Evolutionary conservation across 2,113 vertebrate genomes (phyloP), one percentile per base, ranked within the genome.

Genomic region (Boulengeromyrus knoepffleri): DNA sequence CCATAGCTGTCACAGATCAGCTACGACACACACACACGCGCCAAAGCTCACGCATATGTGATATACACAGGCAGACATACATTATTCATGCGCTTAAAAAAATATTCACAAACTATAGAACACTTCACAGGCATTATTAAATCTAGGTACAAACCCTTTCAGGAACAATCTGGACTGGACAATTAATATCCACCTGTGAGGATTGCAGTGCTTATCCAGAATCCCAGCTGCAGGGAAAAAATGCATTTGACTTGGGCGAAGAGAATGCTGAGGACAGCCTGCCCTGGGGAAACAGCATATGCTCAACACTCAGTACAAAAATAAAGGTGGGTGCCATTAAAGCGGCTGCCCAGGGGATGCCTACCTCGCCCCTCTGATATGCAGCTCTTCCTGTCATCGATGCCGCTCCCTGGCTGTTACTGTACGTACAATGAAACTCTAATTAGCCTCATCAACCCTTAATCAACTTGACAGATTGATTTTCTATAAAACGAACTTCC

Each of bases 401-500:
- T 90, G 90, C 84, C 42, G 77, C 92, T 92, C 90, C 89, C 89
- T 87, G 9, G 85, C 89, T 92, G 91, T 92, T 93, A 91, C 90
- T 90, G 85, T 90, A 91, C 90, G 90, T 91, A 92, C 91, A 93
- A 92, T 89, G 89, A 89, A 62, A 58, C 88, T 90, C 91, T 92
- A 87, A 53, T 56, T 53, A 87, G 49, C 85, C 12, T 39, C 50
- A 87, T 53, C 49, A 36, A 53, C 85, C 10, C 24, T 47, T 92
- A 89, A 92, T 92, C 90, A 91, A 89, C 62, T 42, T 2, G 39
- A 56, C 56, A 89, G 90, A 92, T 91, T 92, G 90, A 92, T 92
- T 92, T 92, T 90, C 91, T 90, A 92, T 91, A 91, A 92, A 92
- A 92, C 85, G 49, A 90, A 91, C 90, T 92, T 90, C 85, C 84